These are phyloP conservation scores for Nothobranchius furzeri DNA, from an alignment of 2,113 vertebrate genomes.

Conservation along the genomic window DNA sequence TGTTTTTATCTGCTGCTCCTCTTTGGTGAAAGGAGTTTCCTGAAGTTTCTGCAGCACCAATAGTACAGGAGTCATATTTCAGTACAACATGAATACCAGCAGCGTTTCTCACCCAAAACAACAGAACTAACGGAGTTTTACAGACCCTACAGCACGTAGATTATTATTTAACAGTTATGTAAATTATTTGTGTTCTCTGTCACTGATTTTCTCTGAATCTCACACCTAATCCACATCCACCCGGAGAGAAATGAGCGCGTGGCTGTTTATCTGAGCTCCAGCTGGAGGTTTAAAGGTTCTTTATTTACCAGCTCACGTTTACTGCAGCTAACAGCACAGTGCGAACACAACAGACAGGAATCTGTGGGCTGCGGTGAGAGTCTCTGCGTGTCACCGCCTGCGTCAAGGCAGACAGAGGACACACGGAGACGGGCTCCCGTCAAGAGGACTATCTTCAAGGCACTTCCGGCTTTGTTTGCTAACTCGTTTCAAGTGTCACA, in stretches of 20 bases:
- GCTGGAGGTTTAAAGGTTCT: constrained; percentile 11
- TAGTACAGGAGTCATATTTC: constrained; percentile 22
- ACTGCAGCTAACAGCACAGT: constrained; percentile 2
- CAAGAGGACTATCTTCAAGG: neutral
- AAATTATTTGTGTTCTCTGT: neutral
- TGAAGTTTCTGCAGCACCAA: neutral
- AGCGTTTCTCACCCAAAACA: constrained; percentile 1
- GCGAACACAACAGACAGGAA: constrained; percentile 37
- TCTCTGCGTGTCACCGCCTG: constrained; percentile 59
- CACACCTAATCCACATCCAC: neutral
- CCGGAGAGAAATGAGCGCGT: neutral
- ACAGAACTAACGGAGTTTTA: too few species aligned
- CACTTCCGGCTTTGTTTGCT: neutral
- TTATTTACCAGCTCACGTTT: constrained; percentile 19
- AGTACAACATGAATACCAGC: constrained; percentile 3
- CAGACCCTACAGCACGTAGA: too few species aligned
- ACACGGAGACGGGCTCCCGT: constrained; percentile 4
- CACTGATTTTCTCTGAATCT: neutral
- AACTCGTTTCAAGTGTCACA: neutral
- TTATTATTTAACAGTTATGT: too few species aligned
- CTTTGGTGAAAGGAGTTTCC: neutral
- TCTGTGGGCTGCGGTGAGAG: constrained; percentile 42
- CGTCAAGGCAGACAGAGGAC: constrained; percentile 53
- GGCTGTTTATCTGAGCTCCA: constrained; percentile 13
- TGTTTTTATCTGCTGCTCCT: constrained; percentile 18